phyloP scores from a whole-genome alignment of 1,140 invertebrate genomes.

The Metopolophium dirhodum region DNA sequence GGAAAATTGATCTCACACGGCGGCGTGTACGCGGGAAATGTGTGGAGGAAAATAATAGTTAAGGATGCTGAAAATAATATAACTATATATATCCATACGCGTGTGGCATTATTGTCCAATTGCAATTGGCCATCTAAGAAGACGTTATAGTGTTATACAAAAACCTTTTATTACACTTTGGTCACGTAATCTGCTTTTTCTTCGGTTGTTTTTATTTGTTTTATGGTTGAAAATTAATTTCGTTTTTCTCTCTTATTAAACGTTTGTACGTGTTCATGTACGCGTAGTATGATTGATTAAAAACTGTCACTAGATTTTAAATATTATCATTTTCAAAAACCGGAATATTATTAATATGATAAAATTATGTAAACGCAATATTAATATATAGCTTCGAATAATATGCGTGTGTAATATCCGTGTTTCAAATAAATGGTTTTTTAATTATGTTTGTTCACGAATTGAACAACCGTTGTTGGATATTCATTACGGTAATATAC shows the following conservation, averaged over 20 bases:
- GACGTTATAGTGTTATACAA: not conserved
- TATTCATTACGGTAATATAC: not conserved
- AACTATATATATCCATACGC: not conserved
- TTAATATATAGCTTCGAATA: not conserved
- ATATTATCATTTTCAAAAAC: not conserved
- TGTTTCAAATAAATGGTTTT: not conserved
- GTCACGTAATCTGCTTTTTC: not conserved
- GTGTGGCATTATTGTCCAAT: not conserved
- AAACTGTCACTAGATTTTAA: not conserved
- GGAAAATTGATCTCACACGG: not conserved
- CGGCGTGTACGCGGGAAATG: not conserved
- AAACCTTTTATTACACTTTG: constrained; percentile 2
- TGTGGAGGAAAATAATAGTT: not conserved
- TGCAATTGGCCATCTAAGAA: not conserved
- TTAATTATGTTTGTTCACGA: not conserved
- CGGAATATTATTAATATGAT: no score
- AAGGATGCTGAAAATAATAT: not conserved
- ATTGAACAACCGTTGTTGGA: not conserved
- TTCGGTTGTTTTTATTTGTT: not conserved
- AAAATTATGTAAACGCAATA: not conserved
- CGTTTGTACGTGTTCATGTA: not conserved
- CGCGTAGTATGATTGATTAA: not conserved
- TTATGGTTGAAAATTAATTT: not conserved
- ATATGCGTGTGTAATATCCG: not conserved
- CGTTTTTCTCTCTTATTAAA: not conserved